phyloP scores from a whole-genome alignment of 2,113 vertebrate genomes.

The Hypocryptadius cinnamomeus region DNA sequence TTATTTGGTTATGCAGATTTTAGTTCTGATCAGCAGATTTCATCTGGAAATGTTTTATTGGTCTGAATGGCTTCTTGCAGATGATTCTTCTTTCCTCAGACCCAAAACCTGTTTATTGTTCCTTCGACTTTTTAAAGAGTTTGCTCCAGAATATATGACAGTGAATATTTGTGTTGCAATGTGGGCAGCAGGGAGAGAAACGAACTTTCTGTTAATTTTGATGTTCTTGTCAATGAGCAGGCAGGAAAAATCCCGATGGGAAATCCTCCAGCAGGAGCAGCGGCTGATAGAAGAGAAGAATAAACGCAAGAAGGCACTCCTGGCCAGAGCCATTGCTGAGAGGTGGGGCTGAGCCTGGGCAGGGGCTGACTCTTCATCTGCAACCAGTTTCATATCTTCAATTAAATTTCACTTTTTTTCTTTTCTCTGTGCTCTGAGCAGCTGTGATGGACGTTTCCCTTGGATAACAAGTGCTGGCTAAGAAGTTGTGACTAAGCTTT shows the following conservation, averaged over 20 bases:
- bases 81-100: background rate
- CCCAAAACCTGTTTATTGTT: slow-evolving; percentile 9
- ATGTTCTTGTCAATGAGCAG: slow-evolving; percentile 61
- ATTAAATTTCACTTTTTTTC: background rate
- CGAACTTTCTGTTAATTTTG: background rate
- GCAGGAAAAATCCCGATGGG: slow-evolving; percentile 83
- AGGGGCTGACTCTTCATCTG: background rate
- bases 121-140: background rate
- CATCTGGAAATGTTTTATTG: background rate
- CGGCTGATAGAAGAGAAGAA: slow-evolving; percentile 90
- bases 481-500: background rate
- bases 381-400: background rate
- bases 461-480: background rate
- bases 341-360: slow-evolving; percentile 71
- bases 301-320: slow-evolving; percentile 89
- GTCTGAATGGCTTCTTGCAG: background rate
- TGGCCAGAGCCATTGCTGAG: slow-evolving; percentile 90
- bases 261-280: slow-evolving; percentile 88
- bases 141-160: background rate
- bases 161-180: background rate
- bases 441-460: background rate
- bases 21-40: background rate
- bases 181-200: background rate
- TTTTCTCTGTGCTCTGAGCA: background rate
- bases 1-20: background rate